Conservation (phyloP, 92 coral and sea anemone species). For the Muricea muricata region DNA sequence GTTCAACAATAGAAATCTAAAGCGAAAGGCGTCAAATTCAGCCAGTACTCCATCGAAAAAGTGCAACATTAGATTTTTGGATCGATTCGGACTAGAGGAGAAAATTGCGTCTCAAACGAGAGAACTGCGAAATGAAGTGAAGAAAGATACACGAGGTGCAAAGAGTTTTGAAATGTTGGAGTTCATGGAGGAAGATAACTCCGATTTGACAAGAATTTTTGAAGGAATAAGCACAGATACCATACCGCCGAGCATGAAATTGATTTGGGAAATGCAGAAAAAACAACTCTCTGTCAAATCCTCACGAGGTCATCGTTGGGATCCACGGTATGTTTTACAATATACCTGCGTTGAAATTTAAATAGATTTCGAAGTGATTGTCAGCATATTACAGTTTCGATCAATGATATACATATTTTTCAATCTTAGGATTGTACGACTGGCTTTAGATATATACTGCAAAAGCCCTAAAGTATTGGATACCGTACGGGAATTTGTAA, state of each 20-base stretch:
- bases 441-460: not conserved
- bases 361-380: not conserved
- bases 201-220: not conserved
- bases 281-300: not conserved
- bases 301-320: constrained; percentile 6
- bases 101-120: constrained; percentile 4
- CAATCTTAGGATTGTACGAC: not conserved
- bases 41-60: not conserved
- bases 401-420: not conserved
- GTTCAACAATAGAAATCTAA: not conserved
- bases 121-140: not conserved
- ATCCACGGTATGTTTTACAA: not conserved
- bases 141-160: not conserved
- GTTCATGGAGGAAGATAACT: constrained; percentile 3
- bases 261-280: not conserved
- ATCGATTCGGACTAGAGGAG: not conserved
- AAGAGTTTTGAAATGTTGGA: not conserved
- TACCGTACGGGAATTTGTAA: not conserved
- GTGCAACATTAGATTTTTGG: not conserved
- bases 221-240: not conserved
- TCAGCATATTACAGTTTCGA: not conserved
- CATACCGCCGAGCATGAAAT: not conserved
- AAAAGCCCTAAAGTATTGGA: not conserved
- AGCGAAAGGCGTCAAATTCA: constrained; percentile 4
- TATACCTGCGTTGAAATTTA: not conserved